Percentiles rank a stretch among this genome's conserved stretches.
phyloP scores from a whole-genome alignment of 1,140 invertebrate species.

The Drosophila ogumai region DNA sequence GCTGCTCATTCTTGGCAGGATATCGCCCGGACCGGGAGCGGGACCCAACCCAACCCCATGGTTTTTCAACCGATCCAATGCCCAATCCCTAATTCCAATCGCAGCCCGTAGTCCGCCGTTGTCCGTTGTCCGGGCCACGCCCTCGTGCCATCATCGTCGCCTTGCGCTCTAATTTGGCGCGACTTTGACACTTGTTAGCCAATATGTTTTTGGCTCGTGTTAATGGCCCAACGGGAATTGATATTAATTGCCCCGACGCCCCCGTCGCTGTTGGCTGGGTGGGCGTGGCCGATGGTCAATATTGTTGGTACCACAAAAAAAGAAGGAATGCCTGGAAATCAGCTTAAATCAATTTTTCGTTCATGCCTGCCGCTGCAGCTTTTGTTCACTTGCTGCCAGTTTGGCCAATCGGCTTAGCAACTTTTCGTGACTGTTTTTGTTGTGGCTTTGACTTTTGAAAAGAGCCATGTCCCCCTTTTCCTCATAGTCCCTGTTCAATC shows the following conservation, averaged over 20 bases:
- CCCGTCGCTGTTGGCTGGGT: slow-evolving; percentile 21
- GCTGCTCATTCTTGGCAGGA: slow-evolving; percentile 65
- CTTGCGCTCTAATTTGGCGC: slow-evolving; percentile 75
- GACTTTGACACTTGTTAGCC: slow-evolving; percentile 82
- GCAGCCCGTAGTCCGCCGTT: slow-evolving; percentile 11
- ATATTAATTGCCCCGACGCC: slow-evolving; percentile 73
- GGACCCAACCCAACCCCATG: slow-evolving; percentile 2
- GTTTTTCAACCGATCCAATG: slow-evolving; percentile 7
- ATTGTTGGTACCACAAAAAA: slow-evolving; percentile 33
- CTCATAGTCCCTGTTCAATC: slow-evolving; percentile 11
- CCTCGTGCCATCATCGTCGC: slow-evolving; percentile 62
- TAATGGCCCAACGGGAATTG: slow-evolving; percentile 78
- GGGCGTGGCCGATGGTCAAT: slow-evolving; percentile 54
- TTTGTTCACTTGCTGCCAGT: slow-evolving; percentile 31
- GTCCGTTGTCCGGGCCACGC: slow-evolving; percentile 22
- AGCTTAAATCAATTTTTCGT: slow-evolving; percentile 74
- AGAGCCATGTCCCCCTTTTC: not conserved
- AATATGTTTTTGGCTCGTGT: slow-evolving; percentile 78
- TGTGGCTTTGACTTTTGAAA: slow-evolving; percentile 35
- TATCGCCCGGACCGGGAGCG: slow-evolving; percentile 12
- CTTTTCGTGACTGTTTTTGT: slow-evolving; percentile 33
- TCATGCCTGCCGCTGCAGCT: slow-evolving; percentile 17
- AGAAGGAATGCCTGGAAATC: slow-evolving; percentile 56
- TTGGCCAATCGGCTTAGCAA: slow-evolving; percentile 31
- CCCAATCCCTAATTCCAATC: slow-evolving; percentile 53